Conservation (phyloP, 2,113 vertebrate genomes). For the Rallus limicola region DNA sequence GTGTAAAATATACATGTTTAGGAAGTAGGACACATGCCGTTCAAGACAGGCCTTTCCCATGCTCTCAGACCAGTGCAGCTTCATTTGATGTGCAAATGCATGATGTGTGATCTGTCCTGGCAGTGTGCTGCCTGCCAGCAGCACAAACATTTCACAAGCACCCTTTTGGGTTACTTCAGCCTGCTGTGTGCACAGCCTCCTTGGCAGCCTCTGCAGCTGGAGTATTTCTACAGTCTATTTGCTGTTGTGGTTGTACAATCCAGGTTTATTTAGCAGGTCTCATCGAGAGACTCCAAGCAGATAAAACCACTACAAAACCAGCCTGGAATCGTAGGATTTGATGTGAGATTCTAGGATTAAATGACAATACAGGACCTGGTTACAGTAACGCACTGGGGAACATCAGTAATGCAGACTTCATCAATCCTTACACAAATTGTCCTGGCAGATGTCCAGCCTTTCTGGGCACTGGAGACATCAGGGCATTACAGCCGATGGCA, state of each 20-base stretch:
- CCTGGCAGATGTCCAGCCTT: neutral
- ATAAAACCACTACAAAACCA: neutral
- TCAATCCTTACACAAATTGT: neutral
- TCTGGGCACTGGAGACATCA: neutral
- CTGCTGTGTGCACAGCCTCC: neutral
- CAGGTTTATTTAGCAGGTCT: neutral
- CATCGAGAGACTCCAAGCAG: neutral
- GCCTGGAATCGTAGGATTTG: neutral
- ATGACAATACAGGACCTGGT: neutral
- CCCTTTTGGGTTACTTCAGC: conserved; percentile 41
- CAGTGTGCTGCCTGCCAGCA: conserved; percentile 35
- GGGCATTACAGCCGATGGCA: neutral
- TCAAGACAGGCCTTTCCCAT: conserved; percentile 66
- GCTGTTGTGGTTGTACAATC: neutral
- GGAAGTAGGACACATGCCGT: conserved; percentile 67
- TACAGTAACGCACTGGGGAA: neutral
- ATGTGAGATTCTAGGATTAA: neutral
- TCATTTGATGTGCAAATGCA: conserved; percentile 66
- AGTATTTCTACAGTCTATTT: neutral
- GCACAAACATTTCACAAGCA: conserved; percentile 49
- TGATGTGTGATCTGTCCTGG: conserved; percentile 58
- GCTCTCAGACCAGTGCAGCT: conserved; percentile 52
- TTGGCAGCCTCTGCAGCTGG: conserved; percentile 39
- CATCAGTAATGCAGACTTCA: neutral
- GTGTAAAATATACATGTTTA: conserved; percentile 62